Conservation (phyloP, 2,888 invertebrate species). For the Gandaritis pyraliata region DNA sequence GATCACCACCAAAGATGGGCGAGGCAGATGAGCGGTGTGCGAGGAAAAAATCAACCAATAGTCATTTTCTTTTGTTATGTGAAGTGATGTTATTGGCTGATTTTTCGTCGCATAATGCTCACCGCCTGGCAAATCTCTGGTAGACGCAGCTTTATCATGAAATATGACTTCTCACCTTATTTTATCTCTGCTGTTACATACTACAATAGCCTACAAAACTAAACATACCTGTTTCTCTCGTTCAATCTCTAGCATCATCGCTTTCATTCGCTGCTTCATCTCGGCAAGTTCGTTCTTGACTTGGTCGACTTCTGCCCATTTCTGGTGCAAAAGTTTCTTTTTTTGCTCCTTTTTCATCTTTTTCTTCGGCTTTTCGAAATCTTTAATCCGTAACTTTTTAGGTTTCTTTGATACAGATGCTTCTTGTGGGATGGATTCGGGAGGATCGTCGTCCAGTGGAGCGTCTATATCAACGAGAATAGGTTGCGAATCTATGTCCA, state of each 20-base stretch:
- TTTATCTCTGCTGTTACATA: constrained; percentile 14
- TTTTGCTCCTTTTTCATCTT: constrained; percentile 71
- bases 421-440: constrained; percentile 1
- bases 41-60: too few species aligned
- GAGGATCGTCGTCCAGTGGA: constrained; percentile 24
- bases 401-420: constrained; percentile 10
- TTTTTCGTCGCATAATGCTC: too few species aligned
- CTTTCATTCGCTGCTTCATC: constrained; percentile 68
- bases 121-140: too few species aligned
- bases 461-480: constrained; percentile 32
- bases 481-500: constrained; percentile 30
- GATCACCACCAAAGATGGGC: too few species aligned
- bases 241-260: constrained; percentile 54
- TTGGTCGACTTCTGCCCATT: constrained; percentile 52
- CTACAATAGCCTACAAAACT: constrained; percentile 12
- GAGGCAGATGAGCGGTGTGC: too few species aligned
- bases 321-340: constrained; percentile 50
- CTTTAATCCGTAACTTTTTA: constrained; percentile 16
- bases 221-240: constrained; percentile 31
- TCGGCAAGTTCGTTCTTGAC: constrained; percentile 72
- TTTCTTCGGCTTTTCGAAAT: constrained; percentile 39
- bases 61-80: too few species aligned
- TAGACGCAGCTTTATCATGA: background rate
- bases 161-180: constrained; percentile 24
- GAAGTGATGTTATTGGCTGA: too few species aligned